Conservation (phyloP, 1,140 invertebrate species). For the Lysiphlebus fabarum region DNA sequence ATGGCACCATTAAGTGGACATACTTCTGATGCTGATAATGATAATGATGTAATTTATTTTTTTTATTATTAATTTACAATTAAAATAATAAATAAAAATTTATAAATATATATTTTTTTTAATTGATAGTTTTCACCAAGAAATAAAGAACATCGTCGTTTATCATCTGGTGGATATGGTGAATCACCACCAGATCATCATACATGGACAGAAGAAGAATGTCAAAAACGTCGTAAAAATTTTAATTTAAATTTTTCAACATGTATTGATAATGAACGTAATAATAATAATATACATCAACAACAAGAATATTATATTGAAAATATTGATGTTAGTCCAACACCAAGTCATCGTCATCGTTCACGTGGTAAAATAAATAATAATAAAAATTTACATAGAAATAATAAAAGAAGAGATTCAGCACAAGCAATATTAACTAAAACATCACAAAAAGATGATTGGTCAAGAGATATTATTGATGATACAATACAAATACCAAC, state of each 20-base stretch:
- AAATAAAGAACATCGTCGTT: constrained; percentile 61
- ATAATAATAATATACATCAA: constrained; percentile 4
- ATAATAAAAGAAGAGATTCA: constrained; percentile 57
- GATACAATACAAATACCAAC: constrained; percentile 58
- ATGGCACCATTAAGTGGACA: constrained; percentile 35
- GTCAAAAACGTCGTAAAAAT: constrained; percentile 63
- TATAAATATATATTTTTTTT: not conserved
- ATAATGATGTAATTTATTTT: constrained; percentile 42
- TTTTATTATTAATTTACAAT: no score
- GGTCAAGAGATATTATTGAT: constrained; percentile 46
- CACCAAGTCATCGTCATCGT: constrained; percentile 54
- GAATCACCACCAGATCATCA: constrained; percentile 70
- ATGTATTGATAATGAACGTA: constrained; percentile 53
- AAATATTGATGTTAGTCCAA: constrained; percentile 57
- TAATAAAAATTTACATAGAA: constrained; percentile 39
- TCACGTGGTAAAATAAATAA: constrained; percentile 44
- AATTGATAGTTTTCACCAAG: constrained; percentile 1
- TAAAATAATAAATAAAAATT: not conserved
- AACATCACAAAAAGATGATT: constrained; percentile 44
- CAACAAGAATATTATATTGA: constrained; percentile 45
- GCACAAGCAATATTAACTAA: constrained; percentile 32
- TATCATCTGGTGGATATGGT: constrained; percentile 76
- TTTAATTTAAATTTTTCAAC: constrained; percentile 68
- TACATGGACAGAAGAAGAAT: constrained; percentile 64
- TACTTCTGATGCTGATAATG: constrained; percentile 40